Percentiles rank a stretch among this genome's conserved stretches.
Conservation (phyloP, 2,797 vertebrate genomes). For the Tokudaia muenninki region DNA sequence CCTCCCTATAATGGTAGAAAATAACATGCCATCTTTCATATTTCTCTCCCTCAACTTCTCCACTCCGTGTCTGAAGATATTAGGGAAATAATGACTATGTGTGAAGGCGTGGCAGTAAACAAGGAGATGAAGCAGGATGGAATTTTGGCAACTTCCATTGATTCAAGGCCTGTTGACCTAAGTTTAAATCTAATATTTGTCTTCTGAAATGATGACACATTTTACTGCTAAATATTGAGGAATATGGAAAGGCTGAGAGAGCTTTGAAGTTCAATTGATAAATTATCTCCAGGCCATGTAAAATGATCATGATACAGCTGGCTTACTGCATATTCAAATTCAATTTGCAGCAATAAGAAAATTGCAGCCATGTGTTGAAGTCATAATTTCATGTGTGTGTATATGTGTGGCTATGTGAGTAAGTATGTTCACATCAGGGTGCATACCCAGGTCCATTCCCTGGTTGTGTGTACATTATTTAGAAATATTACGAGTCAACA, state of each 20-base stretch:
- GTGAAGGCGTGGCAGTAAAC: neutral
- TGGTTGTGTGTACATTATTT: neutral
- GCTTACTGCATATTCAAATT: conserved; percentile 76
- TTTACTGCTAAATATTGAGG: conserved; percentile 76
- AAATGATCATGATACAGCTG: conserved; percentile 71
- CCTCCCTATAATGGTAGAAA: neutral
- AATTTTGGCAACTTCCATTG: conserved; percentile 50
- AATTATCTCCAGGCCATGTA: conserved; percentile 77
- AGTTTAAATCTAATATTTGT: conserved; percentile 69
- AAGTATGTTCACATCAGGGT: neutral
- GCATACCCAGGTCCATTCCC: neutral
- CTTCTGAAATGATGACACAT: conserved; percentile 72
- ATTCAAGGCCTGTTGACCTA: conserved; percentile 62
- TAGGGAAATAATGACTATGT: neutral
- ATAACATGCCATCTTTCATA: neutral
- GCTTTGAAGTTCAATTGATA: conserved; percentile 82
- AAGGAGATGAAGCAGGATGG: conserved; percentile 45
- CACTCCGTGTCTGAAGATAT: neutral
- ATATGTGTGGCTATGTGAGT: neutral
- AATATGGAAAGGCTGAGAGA: conserved; percentile 58
- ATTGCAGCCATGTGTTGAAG: conserved; percentile 74
- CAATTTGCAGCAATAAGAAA: conserved; percentile 79
- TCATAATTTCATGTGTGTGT: accelerated
- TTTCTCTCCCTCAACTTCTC: neutral
- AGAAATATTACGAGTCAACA: conserved; percentile 45